These are phyloP conservation scores for Drosophila murphyi DNA, from an alignment of 1,140 invertebrate species.

Conservation along the genomic window DNA sequence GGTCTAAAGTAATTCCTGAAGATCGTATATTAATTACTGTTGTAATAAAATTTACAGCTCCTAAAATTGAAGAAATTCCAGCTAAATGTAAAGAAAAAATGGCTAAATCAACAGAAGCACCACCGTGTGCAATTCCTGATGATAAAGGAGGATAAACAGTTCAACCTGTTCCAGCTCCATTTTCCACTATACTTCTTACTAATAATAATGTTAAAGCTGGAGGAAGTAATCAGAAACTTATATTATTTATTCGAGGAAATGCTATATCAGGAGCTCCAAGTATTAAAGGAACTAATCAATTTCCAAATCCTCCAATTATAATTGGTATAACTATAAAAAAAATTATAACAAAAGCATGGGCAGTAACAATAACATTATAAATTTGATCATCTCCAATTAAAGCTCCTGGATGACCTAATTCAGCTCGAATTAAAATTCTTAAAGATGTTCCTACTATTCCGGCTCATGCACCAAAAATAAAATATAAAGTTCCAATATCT, in stretches of 20 bases:
- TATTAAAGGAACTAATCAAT: slow-evolving; percentile 91
- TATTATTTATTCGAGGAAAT: slow-evolving; percentile 91
- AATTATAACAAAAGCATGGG: slow-evolving; percentile 91
- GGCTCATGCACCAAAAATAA: slow-evolving; percentile 89
- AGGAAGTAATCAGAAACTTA: slow-evolving; percentile 90
- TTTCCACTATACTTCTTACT: slow-evolving; percentile 86
- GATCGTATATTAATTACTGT: slow-evolving; percentile 87
- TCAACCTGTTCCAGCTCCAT: slow-evolving; percentile 88
- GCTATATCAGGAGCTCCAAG: slow-evolving; percentile 90
- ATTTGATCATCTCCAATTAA: slow-evolving; percentile 89
- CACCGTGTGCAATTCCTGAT: slow-evolving; percentile 85
- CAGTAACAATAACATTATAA: slow-evolving; percentile 90
- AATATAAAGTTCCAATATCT: slow-evolving; percentile 91
- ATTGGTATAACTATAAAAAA: slow-evolving; percentile 91
- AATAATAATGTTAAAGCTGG: slow-evolving; percentile 87
- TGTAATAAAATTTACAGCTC: slow-evolving; percentile 88
- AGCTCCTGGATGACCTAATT: slow-evolving; percentile 87
- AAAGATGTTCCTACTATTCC: slow-evolving; percentile 88
- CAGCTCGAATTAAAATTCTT: slow-evolving; percentile 88
- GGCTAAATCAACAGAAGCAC: slow-evolving; percentile 87
- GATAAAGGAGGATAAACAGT: slow-evolving; percentile 89
- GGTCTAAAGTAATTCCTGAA: slow-evolving; percentile 85
- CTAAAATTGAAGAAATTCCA: slow-evolving; percentile 89
- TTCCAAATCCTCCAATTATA: slow-evolving; percentile 92
- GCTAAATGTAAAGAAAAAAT: slow-evolving; percentile 89